Evolutionary conservation across 2,888 invertebrate genomes (phyloP), one percentile per base, ranked within the genome.

Genomic region (Endomychus coccineus): DNA sequence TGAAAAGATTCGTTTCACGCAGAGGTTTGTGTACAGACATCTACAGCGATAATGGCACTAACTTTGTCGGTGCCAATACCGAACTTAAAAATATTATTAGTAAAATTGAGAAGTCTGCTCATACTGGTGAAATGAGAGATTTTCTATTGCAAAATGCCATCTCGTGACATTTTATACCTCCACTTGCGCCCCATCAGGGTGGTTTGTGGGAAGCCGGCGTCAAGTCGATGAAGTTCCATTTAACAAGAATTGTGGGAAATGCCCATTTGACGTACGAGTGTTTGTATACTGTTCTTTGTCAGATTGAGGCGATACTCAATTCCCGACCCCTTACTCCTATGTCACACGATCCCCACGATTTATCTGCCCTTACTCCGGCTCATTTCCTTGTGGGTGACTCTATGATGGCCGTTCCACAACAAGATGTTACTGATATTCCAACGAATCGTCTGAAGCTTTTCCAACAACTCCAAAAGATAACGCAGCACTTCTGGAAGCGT

Each of bases 11-110:
- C 34, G 19, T 37, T 2, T 27, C 42, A 7, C 11, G 42, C 17
- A 10, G 46, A 10, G 40, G 46, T 17, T 39, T 23, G 16, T 40
- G 40, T 4, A 9, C 35, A 12, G n/a, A 25, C 7, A 33, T 46
- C 3, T 38, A 42, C 19, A 38, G 34, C n/a, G 41, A 44, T 27
- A 43, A 46, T 30, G 46, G 34, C 14, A 39, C 30, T 7, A 44
- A 40, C 16, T 40, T 36, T 15, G 15, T 34, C 16, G 39, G 39
- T n/a, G 33, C 34, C 14, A 13, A 34, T 16, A 22, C 15, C 16
- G 29, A 34, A 10, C 21, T 34, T 3, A 24, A 16, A 13, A 16
- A 25, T 17, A 11, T 16, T 12, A 9, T 10, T n/a, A n/a, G n/a
- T n/a, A n/a, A n/a, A n/a, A n/a, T n/a, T n/a, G n/a, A n/a, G n/a